These are phyloP conservation scores for Semnornis frantzii DNA, from an alignment of 2,113 vertebrate genomes.

Conservation along the genomic window DNA sequence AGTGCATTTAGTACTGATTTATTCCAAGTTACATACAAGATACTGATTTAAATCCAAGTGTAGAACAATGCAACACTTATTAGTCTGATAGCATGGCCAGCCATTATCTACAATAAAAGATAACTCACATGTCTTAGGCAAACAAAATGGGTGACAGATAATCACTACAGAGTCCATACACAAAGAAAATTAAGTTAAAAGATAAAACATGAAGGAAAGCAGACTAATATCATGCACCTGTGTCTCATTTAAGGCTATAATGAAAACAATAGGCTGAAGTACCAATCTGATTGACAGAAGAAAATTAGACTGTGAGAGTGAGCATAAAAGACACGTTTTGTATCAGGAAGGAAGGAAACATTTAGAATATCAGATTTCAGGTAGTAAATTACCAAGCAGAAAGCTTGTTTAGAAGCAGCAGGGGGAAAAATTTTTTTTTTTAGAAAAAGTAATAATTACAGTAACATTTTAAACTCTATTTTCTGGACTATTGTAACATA, in stretches of 20 bases:
- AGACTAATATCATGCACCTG: background rate
- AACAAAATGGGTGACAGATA: background rate
- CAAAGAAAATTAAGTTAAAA: background rate
- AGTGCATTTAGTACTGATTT: background rate
- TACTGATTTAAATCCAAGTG: background rate
- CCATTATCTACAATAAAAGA: constrained; percentile 1
- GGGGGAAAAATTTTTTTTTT: background rate
- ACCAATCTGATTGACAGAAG: constrained; percentile 13
- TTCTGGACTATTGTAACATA: background rate
- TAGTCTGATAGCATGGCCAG: background rate
- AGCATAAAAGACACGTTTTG: background rate
- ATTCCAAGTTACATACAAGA: background rate
- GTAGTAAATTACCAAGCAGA: constrained; percentile 7
- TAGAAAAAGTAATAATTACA: constrained; percentile 26
- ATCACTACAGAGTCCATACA: background rate
- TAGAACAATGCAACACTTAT: background rate
- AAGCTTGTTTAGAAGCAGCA: constrained; percentile 23
- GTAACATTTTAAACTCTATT: constrained; percentile 5
- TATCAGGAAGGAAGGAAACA: background rate
- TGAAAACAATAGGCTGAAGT: constrained; percentile 15
- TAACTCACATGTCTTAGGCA: background rate
- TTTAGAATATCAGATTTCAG: constrained; percentile 7
- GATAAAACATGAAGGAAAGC: background rate
- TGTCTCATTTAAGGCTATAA: background rate
- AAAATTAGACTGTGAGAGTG: background rate